Evolutionary conservation across 2,797 vertebrate species (phyloP), one percentile per base, ranked within the genome.

Genomic region (Hyperoplus lanceolatus): DNA sequence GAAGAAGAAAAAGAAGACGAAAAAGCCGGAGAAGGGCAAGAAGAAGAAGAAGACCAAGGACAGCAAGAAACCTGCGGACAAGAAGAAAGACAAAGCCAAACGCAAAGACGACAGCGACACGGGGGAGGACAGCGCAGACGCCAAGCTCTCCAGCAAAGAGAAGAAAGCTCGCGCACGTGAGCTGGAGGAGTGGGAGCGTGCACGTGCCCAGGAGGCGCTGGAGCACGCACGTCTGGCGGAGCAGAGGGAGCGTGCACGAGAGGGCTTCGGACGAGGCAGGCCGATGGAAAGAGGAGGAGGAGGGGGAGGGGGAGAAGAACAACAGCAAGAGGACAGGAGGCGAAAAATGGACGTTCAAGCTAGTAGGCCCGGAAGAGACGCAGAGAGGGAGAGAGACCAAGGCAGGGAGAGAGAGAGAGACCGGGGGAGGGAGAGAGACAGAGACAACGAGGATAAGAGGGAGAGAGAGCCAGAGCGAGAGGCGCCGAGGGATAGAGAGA

Each of bases 1-100:
- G 77, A 95, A 94, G 62, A 95, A 93, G 49, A 86, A 81, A 60
- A 95, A 93, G 42, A 85, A 80, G 64, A 89, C 69, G 48, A 83
- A 38, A 51, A 79, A 76, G 29, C 29, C 29, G 9, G 74, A 69
- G 16, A 75, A 82, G 42, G 54, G 46, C 7, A 75, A 75, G 61
- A 69, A 69, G 18, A 73, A 54, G 29, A 73, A 55, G 41, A 72
- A 75, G 58, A 78, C 29, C 29, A 29, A 29, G 29, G 29, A 10
- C 46, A 88, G 70, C 48, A 68, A 67, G 14, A 84, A 86, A 46
- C 7, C 38, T 4, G 45, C 76, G 0, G 67, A 81, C 48, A 83
- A 85, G 71, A 87, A 84, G 74, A 55, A 2, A 67, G 48, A 16
- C 14, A 12, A 57, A 67, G 48, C 18, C 14, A 12, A 57, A 16